Percentiles rank a stretch among this genome's conserved stretches.
These are phyloP conservation scores for Temnothorax rugatulus DNA, from an alignment of 2,888 invertebrate species.

Conservation along the genomic window DNA sequence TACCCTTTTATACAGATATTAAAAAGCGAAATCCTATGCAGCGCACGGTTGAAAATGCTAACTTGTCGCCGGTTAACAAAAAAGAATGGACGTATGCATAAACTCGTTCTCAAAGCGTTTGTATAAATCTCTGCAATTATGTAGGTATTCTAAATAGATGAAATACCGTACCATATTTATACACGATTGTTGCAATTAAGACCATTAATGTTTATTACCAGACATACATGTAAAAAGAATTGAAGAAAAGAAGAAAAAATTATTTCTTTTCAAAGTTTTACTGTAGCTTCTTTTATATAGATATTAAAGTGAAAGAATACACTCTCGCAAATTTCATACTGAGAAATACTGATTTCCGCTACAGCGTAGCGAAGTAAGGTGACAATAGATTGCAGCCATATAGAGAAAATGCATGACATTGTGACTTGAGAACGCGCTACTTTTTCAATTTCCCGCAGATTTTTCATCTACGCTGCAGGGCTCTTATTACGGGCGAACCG, in stretches of 20 bases:
- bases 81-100: neutral
- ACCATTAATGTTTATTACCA: neutral
- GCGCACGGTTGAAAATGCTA: constrained; percentile 4
- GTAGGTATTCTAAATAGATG: neutral
- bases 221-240: neutral
- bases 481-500: constrained; percentile 66
- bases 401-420: constrained; percentile 38
- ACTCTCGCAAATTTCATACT: neutral
- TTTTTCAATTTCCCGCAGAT: constrained; percentile 71
- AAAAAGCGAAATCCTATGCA: constrained; percentile 37
- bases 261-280: neutral
- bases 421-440: constrained; percentile 70
- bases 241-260: neutral
- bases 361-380: constrained; percentile 21
- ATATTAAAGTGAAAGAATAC: neutral
- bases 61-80: constrained; percentile 1
- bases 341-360: constrained; percentile 40
- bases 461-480: constrained; percentile 67
- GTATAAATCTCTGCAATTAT: neutral
- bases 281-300: neutral
- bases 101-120: neutral
- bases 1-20: constrained; percentile 15
- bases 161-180: neutral
- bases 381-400: constrained; percentile 10
- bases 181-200: neutral